A percentile compares a stretch with the other conserved stretches of the same genome.
Evolutionary conservation across 2,888 invertebrate genomes (phyloP).

Genomic region (Pachydiplax longipennis): DNA sequence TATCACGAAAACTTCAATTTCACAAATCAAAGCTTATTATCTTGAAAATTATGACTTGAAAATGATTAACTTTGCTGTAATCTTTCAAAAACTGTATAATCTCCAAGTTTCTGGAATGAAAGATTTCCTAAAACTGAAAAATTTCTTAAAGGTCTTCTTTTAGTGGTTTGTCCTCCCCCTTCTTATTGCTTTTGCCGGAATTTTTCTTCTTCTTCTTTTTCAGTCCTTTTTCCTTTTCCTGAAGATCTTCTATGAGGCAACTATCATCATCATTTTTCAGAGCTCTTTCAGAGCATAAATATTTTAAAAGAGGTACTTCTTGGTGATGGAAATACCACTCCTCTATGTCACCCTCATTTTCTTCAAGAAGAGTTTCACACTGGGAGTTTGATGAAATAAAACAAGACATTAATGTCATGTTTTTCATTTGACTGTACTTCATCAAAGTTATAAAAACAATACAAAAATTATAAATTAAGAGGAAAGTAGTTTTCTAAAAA

Average conservation of each 20-base stretch:
- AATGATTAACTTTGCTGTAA: no score
- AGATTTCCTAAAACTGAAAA: no score
- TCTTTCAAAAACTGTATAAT: no score
- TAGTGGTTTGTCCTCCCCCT: background rate
- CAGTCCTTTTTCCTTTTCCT: background rate
- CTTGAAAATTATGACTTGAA: no score
- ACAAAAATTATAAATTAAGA: no score
- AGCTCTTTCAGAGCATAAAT: slow-evolving; percentile 79
- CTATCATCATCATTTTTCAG: slow-evolving; percentile 72
- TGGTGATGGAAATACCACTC: slow-evolving; percentile 91
- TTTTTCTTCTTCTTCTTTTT: slow-evolving; percentile 44
- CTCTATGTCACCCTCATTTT: slow-evolving; percentile 85
- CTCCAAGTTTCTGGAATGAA: no score
- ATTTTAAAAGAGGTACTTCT: slow-evolving; percentile 73
- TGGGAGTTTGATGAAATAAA: slow-evolving; percentile 53
- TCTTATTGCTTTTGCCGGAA: background rate
- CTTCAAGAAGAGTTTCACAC: slow-evolving; percentile 87
- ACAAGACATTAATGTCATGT: background rate
- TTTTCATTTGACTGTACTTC: no score
- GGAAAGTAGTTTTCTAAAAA: no score
- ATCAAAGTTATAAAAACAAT: no score
- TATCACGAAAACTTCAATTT: no score
- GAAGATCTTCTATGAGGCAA: slow-evolving; percentile 68
- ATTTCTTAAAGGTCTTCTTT: slow-evolving; percentile 13
- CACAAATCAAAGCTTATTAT: no score